These are phyloP conservation scores for Streblospio benedicti DNA, from an alignment of 1,140 invertebrate genomes.

Conservation along the genomic window DNA sequence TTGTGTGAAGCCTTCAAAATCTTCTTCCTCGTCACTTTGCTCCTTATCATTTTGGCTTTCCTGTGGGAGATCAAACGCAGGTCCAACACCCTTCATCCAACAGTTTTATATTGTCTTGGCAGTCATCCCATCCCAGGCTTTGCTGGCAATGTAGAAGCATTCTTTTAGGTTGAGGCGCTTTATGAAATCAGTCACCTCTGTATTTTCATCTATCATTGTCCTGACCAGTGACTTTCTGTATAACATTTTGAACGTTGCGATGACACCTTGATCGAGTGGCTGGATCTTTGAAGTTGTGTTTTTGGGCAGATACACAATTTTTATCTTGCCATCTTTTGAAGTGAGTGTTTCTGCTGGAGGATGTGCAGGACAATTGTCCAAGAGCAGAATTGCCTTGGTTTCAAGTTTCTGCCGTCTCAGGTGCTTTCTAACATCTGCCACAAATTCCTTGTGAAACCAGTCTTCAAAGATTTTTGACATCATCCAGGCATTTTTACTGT, in stretches of 20 bases:
- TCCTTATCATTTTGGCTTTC: no score
- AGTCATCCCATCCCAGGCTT: no score
- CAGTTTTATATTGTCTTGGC: no score
- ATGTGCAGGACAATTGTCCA: conserved; percentile 7
- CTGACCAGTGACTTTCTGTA: background rate
- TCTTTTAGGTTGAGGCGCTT: no score
- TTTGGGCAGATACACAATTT: background rate
- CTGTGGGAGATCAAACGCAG: no score
- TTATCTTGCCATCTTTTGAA: background rate
- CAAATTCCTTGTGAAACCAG: conserved; percentile 6
- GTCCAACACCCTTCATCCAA: no score
- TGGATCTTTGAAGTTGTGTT: background rate
- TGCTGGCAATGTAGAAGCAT: no score
- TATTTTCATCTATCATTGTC: background rate
- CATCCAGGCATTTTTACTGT: conserved; percentile 23
- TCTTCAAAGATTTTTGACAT: conserved; percentile 4
- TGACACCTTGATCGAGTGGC: background rate
- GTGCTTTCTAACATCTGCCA: background rate
- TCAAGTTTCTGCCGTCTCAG: background rate
- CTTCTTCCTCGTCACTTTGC: no score
- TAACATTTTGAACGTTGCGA: background rate
- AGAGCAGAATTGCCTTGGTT: conserved; percentile 6
- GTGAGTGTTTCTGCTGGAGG: background rate
- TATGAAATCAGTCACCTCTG: no score
- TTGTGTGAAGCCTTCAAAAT: no score